These are phyloP conservation scores for Xiphophorus couchianus DNA, from an alignment of 2,113 vertebrate species.

Conservation along the genomic window DNA sequence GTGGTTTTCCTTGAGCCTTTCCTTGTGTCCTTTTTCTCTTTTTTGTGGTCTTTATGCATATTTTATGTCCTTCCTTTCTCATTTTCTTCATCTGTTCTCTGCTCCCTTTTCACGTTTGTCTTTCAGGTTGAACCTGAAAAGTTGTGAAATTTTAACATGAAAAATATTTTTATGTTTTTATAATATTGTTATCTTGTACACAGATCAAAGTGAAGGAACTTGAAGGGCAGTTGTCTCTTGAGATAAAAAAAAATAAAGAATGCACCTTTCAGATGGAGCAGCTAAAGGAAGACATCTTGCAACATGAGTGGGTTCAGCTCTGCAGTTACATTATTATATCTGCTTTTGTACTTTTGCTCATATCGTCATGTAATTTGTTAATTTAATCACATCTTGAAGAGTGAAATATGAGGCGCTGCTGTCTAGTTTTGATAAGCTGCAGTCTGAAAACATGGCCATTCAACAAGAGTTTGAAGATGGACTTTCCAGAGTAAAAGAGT, in stretches of 20 bases:
- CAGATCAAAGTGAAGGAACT: slow-evolving; percentile 83
- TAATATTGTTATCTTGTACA: slow-evolving; percentile 36
- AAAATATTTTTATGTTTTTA: background rate
- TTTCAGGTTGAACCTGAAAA: background rate
- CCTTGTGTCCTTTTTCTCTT: background rate
- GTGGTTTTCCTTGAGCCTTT: too few species aligned
- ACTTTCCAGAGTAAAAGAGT: slow-evolving; percentile 70
- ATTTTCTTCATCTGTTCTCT: background rate
- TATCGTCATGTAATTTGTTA: background rate
- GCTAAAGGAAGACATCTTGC: slow-evolving; percentile 77
- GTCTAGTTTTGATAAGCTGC: slow-evolving; percentile 74
- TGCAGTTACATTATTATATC: background rate
- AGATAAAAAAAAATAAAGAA: slow-evolving; percentile 79
- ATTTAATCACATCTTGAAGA: slow-evolving; percentile 69
- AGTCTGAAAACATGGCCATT: slow-evolving; percentile 81
- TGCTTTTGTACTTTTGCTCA: background rate
- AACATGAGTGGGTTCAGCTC: slow-evolving; percentile 78
- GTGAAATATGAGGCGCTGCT: slow-evolving; percentile 78
- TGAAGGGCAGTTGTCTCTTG: slow-evolving; percentile 75
- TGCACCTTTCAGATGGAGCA: slow-evolving; percentile 72
- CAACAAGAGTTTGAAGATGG: slow-evolving; percentile 70
- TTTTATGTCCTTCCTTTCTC: background rate
- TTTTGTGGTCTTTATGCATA: background rate
- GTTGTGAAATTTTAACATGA: background rate
- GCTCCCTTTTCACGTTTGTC: background rate